Evolutionary conservation across 2,797 vertebrate species (phyloP).

Genomic region (Crypturellus tataupa): DNA sequence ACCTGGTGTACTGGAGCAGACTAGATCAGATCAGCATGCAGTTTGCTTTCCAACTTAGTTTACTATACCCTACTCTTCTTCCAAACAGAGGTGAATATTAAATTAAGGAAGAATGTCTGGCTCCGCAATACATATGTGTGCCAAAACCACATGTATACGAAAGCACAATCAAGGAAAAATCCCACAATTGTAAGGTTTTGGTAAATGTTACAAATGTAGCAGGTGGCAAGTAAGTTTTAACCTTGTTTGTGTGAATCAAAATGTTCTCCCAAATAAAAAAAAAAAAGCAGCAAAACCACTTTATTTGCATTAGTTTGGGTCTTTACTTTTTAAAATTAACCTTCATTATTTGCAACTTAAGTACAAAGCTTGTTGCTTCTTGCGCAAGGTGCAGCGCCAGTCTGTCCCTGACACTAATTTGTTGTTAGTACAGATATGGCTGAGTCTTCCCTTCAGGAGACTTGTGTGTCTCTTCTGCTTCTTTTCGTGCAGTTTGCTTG

Average conservation of each 20-base stretch:
- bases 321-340: too few species aligned
- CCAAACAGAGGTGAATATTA: background rate
- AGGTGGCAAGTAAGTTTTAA: background rate
- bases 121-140: background rate
- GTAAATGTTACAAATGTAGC: background rate
- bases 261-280: background rate
- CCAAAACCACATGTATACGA: background rate
- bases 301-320: background rate
- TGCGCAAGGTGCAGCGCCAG: background rate
- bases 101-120: background rate
- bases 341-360: background rate
- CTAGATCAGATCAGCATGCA: background rate
- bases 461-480: background rate
- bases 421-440: fast-evolving
- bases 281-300: background rate
- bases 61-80: fast-evolving
- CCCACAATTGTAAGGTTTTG: background rate
- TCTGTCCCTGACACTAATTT: background rate
- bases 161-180: background rate
- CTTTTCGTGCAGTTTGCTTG: background rate
- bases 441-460: background rate
- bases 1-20: background rate
- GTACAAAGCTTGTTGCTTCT: background rate
- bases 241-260: background rate
- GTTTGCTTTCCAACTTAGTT: background rate